Evolutionary conservation across 2,113 vertebrate genomes (phyloP).

Genomic region (Crotalus viridis): DNA sequence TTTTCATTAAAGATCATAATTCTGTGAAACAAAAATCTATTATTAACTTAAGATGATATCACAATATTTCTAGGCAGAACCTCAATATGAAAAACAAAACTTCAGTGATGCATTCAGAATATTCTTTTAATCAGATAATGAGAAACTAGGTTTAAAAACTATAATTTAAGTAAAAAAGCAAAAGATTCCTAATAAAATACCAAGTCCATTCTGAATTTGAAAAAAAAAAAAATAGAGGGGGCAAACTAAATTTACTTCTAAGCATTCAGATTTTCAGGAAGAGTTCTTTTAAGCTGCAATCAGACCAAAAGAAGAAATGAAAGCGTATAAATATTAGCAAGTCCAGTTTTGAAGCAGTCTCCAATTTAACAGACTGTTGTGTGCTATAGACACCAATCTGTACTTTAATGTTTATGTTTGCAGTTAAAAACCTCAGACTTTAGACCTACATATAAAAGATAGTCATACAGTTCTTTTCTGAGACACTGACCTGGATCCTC

Average conservation of each 20-base stretch:
- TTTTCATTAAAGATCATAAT: neutral
- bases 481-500: slow-evolving; percentile 76
- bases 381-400: slow-evolving; percentile 57
- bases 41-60: slow-evolving; percentile 8
- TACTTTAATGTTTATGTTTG: slow-evolving; percentile 63
- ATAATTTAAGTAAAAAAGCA: slow-evolving; percentile 20
- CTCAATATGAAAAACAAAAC: slow-evolving; percentile 16
- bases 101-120: slow-evolving; percentile 25
- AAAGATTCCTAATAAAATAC: slow-evolving; percentile 20
- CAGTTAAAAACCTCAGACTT: slow-evolving; percentile 72
- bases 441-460: slow-evolving; percentile 72
- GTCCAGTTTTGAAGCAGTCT: slow-evolving; percentile 44
- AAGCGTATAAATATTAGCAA: slow-evolving; percentile 48
- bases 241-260: slow-evolving; percentile 16
- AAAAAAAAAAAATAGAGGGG: slow-evolving; percentile 27
- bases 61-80: slow-evolving; percentile 22
- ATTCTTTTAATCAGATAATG: neutral
- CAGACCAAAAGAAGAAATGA: slow-evolving; percentile 34
- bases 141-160: neutral
- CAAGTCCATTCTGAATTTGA: slow-evolving; percentile 41
- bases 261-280: slow-evolving; percentile 52
- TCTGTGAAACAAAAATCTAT: neutral
- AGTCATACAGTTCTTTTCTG: slow-evolving; percentile 73
- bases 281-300: slow-evolving; percentile 45
- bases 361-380: slow-evolving; percentile 53